phyloP scores from a whole-genome alignment of 2,888 invertebrate genomes.

The Drosophila quasianomalipes region DNA sequence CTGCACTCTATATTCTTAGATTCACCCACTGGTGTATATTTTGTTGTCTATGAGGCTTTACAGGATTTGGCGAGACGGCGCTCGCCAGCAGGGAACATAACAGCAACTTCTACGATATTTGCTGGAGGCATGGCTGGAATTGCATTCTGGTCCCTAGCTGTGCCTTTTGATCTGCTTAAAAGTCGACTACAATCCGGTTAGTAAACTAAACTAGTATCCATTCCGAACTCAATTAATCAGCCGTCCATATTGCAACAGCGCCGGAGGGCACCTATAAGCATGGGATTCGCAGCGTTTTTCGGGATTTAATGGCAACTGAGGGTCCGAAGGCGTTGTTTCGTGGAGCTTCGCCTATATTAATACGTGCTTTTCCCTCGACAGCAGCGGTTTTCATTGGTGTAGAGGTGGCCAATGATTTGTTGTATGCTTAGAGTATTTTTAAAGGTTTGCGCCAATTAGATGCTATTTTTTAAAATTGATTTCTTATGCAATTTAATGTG shows the following conservation, averaged over 20 bases:
- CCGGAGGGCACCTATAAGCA: slow-evolving; percentile 97
- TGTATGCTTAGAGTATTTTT: slow-evolving; percentile 86
- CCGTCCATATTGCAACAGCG: slow-evolving; percentile 86
- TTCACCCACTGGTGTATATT: slow-evolving; percentile 99
- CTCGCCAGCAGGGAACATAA: slow-evolving; percentile 84
- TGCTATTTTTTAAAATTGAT: slow-evolving; percentile 30
- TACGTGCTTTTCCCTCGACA: slow-evolving; percentile 99
- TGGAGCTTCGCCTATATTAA: slow-evolving; percentile 97
- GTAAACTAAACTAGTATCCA: not conserved
- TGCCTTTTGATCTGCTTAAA: slow-evolving; percentile 99
- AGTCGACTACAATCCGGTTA: slow-evolving; percentile 97
- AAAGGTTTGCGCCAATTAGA: slow-evolving; percentile 30
- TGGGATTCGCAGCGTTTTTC: slow-evolving; percentile 96
- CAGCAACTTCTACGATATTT: slow-evolving; percentile 91
- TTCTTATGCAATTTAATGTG: slow-evolving; percentile 26
- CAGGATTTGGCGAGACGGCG: slow-evolving; percentile 91
- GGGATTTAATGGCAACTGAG: slow-evolving; percentile 93
- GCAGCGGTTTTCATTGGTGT: slow-evolving; percentile 99
- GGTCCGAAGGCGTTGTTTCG: slow-evolving; percentile 96
- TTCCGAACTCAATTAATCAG: not conserved
- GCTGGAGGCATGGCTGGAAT: slow-evolving; percentile 99
- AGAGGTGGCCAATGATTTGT: slow-evolving; percentile 91
- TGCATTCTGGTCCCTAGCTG: slow-evolving; percentile 97
- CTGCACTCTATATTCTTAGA: slow-evolving; percentile 87
- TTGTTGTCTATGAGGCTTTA: slow-evolving; percentile 97